Evolutionary conservation across 2,888 invertebrate species (phyloP), one percentile per base, ranked within the genome.

Genomic region (Drosophila setosimentum): DNA sequence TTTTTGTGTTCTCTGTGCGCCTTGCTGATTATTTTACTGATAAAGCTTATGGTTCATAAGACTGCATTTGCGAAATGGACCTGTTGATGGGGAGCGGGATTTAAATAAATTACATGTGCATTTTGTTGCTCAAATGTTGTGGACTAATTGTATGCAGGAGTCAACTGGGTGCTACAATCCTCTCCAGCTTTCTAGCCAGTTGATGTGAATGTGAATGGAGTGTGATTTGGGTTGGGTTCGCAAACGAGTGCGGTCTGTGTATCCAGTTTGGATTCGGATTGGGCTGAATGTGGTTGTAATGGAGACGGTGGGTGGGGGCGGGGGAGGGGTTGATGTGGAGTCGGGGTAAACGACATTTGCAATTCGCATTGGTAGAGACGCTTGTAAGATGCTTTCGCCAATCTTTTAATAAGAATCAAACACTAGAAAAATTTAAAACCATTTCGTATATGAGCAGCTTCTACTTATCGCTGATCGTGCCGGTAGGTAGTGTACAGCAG

Each of bases 331-430:
- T 24, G 21, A 45, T 29, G 48, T 11, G 32, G 3, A 32, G 29
- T 13, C 24, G 33, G 33, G 63, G 33, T 30, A 66, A 71, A 62
- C 76, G 83, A 84, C 89, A 89, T 83, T 83, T 83, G 83, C 80
- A 82, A 82, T 82, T 82, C 85, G 78, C 82, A 80, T 73, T 82
- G 73, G 50, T 58, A 68, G 68, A 68, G 68, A 68, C 65, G 78
- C 88, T 82, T 85, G 86, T 82, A 82, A 85, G 90, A 87, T 59
- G 89, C 79, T 90, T 87, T 87, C 83, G 81, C 83, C 89, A 88
- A 88, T 88, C 87, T 88, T 89, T 89, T 89, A 89, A 90, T 88
- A 91, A 89, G 87, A 89, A 91, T 90, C 89, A 89, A 90, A 90
- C 87, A 90, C 91, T 91, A 82, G 80, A 79, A 87, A 83, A 87